These are phyloP conservation scores for Sphyrna mokarran DNA, from an alignment of 2,113 vertebrate genomes.

Conservation along the genomic window DNA sequence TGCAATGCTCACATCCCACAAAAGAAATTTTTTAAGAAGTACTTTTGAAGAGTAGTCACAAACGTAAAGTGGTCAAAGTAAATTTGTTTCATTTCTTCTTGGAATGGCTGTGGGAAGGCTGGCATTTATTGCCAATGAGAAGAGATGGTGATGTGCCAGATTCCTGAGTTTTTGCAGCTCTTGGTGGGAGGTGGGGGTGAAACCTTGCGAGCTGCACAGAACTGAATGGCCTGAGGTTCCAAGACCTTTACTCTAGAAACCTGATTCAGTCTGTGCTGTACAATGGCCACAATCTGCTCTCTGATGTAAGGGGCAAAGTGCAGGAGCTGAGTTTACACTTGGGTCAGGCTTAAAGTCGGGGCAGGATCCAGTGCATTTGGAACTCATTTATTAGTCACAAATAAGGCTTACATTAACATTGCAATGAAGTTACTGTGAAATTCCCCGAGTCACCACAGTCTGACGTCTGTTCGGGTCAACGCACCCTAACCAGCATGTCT, in stretches of 20 bases:
- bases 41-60: neutral
- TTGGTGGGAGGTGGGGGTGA: too few species aligned
- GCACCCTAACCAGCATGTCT: too few species aligned
- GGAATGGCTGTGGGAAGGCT: neutral
- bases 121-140: neutral
- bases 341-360: too few species aligned
- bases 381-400: conserved; percentile 47
- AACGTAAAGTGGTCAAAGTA: neutral
- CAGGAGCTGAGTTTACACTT: conserved; percentile 66
- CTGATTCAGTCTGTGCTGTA: conserved; percentile 73
- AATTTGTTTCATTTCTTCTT: neutral
- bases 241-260: conserved; percentile 46
- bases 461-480: too few species aligned
- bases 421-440: too few species aligned
- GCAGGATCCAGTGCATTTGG: conserved; percentile 88
- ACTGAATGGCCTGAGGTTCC: too few species aligned
- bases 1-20: too few species aligned
- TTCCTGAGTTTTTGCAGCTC: neutral
- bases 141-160: neutral
- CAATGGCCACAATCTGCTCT: conserved; percentile 73
- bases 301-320: conserved; percentile 81
- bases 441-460: too few species aligned
- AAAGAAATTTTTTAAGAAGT: neutral
- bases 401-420: too few species aligned
- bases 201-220: too few species aligned